Conservation (phyloP, 2,113 vertebrate species). For the Prolemur simus region DNA sequence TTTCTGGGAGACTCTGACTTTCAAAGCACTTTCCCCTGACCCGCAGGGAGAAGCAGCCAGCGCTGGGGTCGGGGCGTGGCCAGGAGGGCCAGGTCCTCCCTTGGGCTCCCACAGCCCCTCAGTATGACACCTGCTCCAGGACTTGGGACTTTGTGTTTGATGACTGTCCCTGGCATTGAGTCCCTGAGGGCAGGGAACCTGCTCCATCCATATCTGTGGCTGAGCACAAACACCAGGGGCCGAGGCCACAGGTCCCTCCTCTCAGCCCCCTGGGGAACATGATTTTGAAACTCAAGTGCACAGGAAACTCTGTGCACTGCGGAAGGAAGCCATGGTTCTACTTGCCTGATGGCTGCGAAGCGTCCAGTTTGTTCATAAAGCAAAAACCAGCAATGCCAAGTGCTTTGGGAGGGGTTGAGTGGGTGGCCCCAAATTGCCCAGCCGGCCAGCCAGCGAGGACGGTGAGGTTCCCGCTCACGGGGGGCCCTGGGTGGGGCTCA, state of each 20-base stretch:
- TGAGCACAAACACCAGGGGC: not conserved
- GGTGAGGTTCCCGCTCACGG: not conserved
- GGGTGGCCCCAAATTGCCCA: not conserved
- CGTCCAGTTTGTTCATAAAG: not conserved
- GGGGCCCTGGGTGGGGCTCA: not conserved
- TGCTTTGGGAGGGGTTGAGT: not conserved
- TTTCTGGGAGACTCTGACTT: not conserved
- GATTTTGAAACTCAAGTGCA: not conserved
- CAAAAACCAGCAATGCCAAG: not conserved
- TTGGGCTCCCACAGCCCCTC: not conserved
- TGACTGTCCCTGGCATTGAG: fast-evolving
- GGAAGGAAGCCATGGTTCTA: not conserved
- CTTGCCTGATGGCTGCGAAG: not conserved
- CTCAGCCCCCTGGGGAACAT: not conserved
- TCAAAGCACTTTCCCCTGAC: fast-evolving
- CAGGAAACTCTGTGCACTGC: fast-evolving
- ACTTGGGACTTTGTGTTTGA: not conserved
- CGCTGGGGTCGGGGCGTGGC: fast-evolving
- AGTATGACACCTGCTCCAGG: not conserved
- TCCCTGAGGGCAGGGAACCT: not conserved
- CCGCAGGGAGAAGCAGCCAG: not conserved
- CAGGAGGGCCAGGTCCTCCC: not conserved
- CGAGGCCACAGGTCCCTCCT: no score
- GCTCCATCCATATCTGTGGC: not conserved
- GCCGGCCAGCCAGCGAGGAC: not conserved